A percentile compares a stretch with the other conserved stretches of the same genome.
phyloP scores from a whole-genome alignment of 53 echinoderm and acorn worm species.

The Henricia sp. region DNA sequence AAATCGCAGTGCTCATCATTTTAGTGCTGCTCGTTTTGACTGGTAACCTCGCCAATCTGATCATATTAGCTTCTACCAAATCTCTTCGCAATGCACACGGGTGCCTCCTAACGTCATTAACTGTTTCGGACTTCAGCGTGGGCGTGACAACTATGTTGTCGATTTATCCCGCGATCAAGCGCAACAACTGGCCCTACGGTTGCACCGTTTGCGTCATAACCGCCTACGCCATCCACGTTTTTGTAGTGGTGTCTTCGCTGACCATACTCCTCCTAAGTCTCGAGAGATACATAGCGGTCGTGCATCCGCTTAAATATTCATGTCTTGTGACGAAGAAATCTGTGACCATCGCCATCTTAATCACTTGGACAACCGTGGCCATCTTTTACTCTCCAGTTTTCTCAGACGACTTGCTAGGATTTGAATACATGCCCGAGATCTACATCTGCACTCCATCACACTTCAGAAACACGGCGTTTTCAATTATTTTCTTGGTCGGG shows the following conservation, averaged over 20 bases:
- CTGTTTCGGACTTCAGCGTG: too few relatives aligned
- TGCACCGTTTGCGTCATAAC: not conserved
- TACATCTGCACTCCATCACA: not conserved
- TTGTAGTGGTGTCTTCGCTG: not conserved
- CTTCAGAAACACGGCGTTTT: not conserved
- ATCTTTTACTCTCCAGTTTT: not conserved
- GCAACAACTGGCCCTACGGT: not conserved
- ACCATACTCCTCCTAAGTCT: not conserved
- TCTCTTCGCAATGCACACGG: slow-evolving; percentile 9
- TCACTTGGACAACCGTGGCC: not conserved
- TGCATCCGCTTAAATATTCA: not conserved
- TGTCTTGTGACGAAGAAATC: not conserved
- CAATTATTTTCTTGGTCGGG: not conserved
- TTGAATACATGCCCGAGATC: not conserved
- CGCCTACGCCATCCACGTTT: not conserved
- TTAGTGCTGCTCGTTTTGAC: not conserved
- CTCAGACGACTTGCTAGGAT: not conserved
- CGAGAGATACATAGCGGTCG: not conserved
- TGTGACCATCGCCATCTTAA: not conserved
- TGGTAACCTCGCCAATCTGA: not conserved
- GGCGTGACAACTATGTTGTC: too few relatives aligned
- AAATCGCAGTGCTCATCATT: not conserved
- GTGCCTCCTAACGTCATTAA: not conserved
- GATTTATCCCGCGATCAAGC: not conserved
- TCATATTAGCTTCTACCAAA: not conserved